phyloP scores from a whole-genome alignment of 1,140 invertebrate genomes.

The Agrypnia vestita region DNA sequence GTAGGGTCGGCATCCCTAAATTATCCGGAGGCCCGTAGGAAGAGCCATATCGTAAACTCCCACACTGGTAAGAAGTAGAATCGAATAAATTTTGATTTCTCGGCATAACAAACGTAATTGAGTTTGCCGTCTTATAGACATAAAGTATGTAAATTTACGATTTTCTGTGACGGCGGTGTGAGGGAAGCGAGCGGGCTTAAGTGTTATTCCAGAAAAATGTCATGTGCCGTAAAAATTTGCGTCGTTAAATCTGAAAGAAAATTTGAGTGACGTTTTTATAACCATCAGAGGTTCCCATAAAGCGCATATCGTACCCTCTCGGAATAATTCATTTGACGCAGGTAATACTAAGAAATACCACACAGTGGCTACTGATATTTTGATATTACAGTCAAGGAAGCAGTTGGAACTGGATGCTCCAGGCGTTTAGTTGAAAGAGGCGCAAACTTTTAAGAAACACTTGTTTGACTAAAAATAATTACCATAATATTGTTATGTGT shows the following conservation, averaged over 20 bases:
- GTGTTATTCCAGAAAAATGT: slow-evolving; percentile 35
- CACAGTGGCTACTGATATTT: too few relatives aligned
- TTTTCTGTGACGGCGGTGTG: slow-evolving; percentile 1
- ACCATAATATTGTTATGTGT: too few relatives aligned
- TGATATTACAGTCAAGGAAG: too few relatives aligned
- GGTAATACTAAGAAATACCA: too few relatives aligned
- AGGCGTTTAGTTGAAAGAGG: too few relatives aligned
- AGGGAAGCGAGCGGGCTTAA: slow-evolving; percentile 1
- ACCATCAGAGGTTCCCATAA: slow-evolving; percentile 13
- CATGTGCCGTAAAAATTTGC: slow-evolving; percentile 29
- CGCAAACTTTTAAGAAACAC: too few relatives aligned
- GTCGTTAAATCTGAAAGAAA: slow-evolving; percentile 31
- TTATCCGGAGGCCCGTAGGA: too few relatives aligned
- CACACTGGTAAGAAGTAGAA: not conserved
- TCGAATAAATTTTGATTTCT: slow-evolving; percentile 29
- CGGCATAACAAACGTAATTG: slow-evolving; percentile 31
- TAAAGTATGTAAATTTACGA: slow-evolving; percentile 25
- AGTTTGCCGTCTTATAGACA: slow-evolving; percentile 13
- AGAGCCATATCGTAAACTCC: too few relatives aligned
- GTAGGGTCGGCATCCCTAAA: too few relatives aligned
- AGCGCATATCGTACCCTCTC: slow-evolving; percentile 2
- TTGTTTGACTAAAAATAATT: too few relatives aligned
- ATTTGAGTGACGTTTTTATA: slow-evolving; percentile 30
- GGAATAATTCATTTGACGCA: not conserved
- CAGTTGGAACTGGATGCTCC: too few relatives aligned